Evolutionary conservation across 1,140 invertebrate genomes (phyloP).

Genomic region (Drosophila sulfurigaster): DNA sequence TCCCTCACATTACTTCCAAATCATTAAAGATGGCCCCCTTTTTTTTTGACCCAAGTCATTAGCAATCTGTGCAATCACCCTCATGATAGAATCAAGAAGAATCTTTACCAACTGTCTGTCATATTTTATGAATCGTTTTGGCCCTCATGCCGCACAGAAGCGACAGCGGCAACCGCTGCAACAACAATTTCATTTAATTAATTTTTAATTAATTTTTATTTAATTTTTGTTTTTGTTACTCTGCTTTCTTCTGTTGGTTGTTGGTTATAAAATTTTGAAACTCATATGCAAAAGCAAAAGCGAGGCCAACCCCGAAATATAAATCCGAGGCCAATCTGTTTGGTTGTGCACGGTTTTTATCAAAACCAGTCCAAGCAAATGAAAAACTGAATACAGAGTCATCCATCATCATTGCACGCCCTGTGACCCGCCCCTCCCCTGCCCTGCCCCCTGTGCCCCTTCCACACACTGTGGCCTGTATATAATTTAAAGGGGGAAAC

Average conservation of each 20-base stretch:
- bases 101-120: slow-evolving; percentile 56
- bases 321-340: slow-evolving; percentile 63
- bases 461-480: slow-evolving; percentile 36
- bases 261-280: slow-evolving; percentile 43
- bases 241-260: not conserved
- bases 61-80: slow-evolving; percentile 59
- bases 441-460: not conserved
- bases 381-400: slow-evolving; percentile 72
- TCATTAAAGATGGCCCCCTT: slow-evolving; percentile 56
- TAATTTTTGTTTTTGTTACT: slow-evolving; percentile 52
- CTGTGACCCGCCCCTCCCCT: slow-evolving; percentile 33
- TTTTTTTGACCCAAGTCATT: slow-evolving; percentile 49
- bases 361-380: slow-evolving; percentile 53
- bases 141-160: slow-evolving; percentile 49
- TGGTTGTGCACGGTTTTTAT: slow-evolving; percentile 57
- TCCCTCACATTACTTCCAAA: slow-evolving; percentile 66
- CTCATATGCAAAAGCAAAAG: slow-evolving; percentile 57
- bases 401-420: slow-evolving; percentile 75
- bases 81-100: slow-evolving; percentile 42
- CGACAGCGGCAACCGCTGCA: slow-evolving; percentile 38
- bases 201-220: slow-evolving; percentile 80
- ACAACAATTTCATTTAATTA: slow-evolving; percentile 76
- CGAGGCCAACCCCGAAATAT: slow-evolving; percentile 35
- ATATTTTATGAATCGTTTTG: slow-evolving; percentile 69
- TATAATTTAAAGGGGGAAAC: slow-evolving; percentile 55